phyloP scores from a whole-genome alignment of 1,140 invertebrate species.

The Zophobas morio region DNA sequence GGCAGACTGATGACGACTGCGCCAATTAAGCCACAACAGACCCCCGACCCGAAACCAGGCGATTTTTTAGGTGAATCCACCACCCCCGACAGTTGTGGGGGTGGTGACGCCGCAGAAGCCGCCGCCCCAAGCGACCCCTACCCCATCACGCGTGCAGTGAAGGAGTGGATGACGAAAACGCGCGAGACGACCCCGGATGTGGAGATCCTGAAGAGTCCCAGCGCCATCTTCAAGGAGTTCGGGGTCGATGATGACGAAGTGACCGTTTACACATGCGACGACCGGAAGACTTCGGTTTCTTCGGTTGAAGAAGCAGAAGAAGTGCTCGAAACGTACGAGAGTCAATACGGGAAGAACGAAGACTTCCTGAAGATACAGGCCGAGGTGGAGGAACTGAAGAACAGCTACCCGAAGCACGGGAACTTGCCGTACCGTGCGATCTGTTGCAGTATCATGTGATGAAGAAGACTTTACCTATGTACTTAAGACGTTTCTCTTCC shows the following conservation, averaged over 20 bases:
- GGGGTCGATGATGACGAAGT: slow-evolving; percentile 51
- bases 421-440: slow-evolving; percentile 63
- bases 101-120: slow-evolving; percentile 1
- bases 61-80: slow-evolving; percentile 45
- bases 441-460: slow-evolving; percentile 65
- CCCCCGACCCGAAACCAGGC: slow-evolving; percentile 1
- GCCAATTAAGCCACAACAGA: not conserved
- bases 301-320: slow-evolving; percentile 57
- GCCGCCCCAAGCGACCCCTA: slow-evolving; percentile 53
- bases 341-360: slow-evolving; percentile 63
- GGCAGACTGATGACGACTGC: slow-evolving; percentile 22
- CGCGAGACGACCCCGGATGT: slow-evolving; percentile 65
- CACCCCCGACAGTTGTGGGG: slow-evolving; percentile 8
- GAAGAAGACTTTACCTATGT: slow-evolving; percentile 14
- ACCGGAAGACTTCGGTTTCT: slow-evolving; percentile 41
- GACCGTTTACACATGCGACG: slow-evolving; percentile 48
- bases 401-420: slow-evolving; percentile 52
- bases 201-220: slow-evolving; percentile 65
- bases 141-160: slow-evolving; percentile 65
- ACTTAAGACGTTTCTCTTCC: slow-evolving; percentile 14
- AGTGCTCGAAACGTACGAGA: slow-evolving; percentile 62
- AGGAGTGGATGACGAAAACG: slow-evolving; percentile 65
- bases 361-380: slow-evolving; percentile 60
- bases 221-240: slow-evolving; percentile 61
- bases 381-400: slow-evolving; percentile 55